A percentile compares a stretch with the other conserved stretches of the same genome.
Evolutionary conservation across 2,113 vertebrate species (phyloP).

Genomic region (Phoenicopterus ruber): DNA sequence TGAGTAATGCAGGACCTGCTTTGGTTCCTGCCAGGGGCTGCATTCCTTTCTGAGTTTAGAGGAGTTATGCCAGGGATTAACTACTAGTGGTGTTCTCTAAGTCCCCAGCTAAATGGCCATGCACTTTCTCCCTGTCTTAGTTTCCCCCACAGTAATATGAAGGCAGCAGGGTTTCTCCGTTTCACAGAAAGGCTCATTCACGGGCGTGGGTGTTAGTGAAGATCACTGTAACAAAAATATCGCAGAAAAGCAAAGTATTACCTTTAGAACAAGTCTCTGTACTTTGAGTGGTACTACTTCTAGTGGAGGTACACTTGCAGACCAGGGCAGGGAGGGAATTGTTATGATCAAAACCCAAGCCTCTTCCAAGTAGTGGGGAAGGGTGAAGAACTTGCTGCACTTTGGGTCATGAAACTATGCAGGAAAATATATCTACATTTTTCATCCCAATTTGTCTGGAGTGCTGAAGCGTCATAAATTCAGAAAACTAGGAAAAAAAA

Average conservation of each 20-base stretch:
- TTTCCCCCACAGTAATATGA: not conserved
- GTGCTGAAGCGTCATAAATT: not conserved
- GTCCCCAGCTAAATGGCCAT: not conserved
- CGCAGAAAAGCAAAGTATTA: not conserved
- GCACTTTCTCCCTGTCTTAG: not conserved
- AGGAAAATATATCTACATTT: not conserved
- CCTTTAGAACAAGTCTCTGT: not conserved
- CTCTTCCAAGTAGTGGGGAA: not conserved
- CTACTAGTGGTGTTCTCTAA: not conserved
- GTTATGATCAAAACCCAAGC: not conserved
- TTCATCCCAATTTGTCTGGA: not conserved
- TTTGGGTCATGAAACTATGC: not conserved
- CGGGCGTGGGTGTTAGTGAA: not conserved
- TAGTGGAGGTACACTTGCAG: not conserved
- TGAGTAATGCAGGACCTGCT: not conserved
- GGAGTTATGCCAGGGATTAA: not conserved
- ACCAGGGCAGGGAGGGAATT: not conserved
- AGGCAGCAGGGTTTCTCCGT: not conserved
- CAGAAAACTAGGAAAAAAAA: not conserved
- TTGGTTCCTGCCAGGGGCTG: not conserved
- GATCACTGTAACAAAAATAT: not conserved
- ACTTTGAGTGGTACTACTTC: not conserved
- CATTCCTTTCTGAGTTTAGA: not conserved
- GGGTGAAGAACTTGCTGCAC: not conserved
- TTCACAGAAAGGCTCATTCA: not conserved